Evolutionary conservation across 2,797 vertebrate species (phyloP).

Genomic region (Onychomys arenicola): DNA sequence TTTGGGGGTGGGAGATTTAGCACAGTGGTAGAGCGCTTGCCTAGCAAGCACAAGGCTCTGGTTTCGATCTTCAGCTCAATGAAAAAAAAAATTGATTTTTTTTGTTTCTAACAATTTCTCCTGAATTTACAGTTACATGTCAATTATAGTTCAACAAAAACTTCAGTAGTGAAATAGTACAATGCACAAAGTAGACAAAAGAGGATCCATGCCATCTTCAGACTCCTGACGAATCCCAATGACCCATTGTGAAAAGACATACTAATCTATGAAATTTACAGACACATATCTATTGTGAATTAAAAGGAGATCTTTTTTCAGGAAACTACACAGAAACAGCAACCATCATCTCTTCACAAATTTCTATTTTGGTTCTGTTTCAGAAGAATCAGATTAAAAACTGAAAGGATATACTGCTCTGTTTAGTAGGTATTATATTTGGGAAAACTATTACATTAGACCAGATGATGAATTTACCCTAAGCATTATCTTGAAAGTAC

Average conservation of each 20-base stretch:
- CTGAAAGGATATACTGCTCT: constrained; percentile 3
- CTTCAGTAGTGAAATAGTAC: not conserved
- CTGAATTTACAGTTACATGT: not conserved
- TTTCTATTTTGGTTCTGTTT: constrained; percentile 4
- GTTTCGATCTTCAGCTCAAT: too few species aligned
- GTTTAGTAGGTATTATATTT: not conserved
- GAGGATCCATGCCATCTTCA: not conserved
- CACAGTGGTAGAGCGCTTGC: too few species aligned
- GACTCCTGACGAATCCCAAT: not conserved
- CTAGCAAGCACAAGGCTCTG: too few species aligned
- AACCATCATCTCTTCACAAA: not conserved
- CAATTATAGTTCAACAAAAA: not conserved
- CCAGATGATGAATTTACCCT: constrained; percentile 28
- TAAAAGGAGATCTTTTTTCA: not conserved
- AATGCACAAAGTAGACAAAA: not conserved
- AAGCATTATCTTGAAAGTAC: constrained; percentile 20
- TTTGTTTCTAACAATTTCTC: not conserved
- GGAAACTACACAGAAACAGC: not conserved
- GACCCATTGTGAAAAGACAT: not conserved
- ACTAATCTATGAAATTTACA: not conserved
- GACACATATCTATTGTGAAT: not conserved
- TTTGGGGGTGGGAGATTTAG: too few species aligned
- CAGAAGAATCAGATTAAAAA: constrained; percentile 40
- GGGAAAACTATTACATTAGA: not conserved
- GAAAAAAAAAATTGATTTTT: too few species aligned